Conservation (phyloP, 2,888 invertebrate genomes). For the Heteromurus nitidus region DNA sequence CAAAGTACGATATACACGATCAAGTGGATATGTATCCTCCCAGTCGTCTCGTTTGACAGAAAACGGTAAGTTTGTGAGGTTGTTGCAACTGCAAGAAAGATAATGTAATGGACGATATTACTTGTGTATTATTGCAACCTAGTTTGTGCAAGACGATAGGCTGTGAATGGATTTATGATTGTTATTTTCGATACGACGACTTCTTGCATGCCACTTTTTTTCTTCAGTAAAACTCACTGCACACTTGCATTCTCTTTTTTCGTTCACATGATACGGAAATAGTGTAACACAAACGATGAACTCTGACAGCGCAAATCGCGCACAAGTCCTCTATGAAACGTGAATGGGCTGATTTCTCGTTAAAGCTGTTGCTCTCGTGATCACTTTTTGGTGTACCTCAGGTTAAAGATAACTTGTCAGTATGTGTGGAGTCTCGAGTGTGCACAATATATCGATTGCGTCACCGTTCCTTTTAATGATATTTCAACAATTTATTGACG, state of each 20-base stretch:
- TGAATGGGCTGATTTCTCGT: background rate
- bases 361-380: background rate
- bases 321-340: slow-evolving; percentile 3
- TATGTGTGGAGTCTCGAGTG: background rate
- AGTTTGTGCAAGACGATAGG: slow-evolving; percentile 41
- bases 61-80: slow-evolving; percentile 47
- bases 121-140: slow-evolving; percentile 37
- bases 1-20: slow-evolving; percentile 7
- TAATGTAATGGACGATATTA: background rate
- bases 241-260: slow-evolving; percentile 36
- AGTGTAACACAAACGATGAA: slow-evolving; percentile 32
- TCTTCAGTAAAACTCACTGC: slow-evolving; percentile 1
- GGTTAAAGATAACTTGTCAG: slow-evolving; percentile 10
- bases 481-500: background rate
- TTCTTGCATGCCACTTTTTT: slow-evolving; percentile 12
- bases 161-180: slow-evolving; percentile 51
- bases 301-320: background rate
- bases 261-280: slow-evolving; percentile 50
- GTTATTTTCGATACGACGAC: slow-evolving; percentile 44
- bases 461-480: background rate
- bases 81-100: slow-evolving; percentile 10
- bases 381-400: background rate
- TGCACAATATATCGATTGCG: no score
- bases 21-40: slow-evolving; percentile 17
- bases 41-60: slow-evolving; percentile 53